Evolutionary conservation across 2,888 invertebrate genomes (phyloP).

Genomic region (Nysson spinosus): DNA sequence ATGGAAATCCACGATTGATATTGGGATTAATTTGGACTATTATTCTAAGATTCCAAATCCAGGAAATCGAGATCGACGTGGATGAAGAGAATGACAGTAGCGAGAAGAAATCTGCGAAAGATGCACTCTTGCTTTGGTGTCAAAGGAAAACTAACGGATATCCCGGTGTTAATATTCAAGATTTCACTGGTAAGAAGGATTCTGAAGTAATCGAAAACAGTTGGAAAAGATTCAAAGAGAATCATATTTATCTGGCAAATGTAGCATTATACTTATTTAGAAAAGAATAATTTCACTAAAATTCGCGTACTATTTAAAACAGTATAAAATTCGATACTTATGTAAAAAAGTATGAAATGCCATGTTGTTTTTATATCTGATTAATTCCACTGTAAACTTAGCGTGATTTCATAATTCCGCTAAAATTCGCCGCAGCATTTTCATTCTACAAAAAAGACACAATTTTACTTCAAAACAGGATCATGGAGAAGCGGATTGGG

Average conservation of each 20-base stretch:
- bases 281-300: no score
- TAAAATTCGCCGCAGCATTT: no score
- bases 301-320: no score
- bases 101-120: slow-evolving; percentile 99
- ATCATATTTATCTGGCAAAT: no score
- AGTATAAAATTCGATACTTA: no score
- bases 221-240: no score
- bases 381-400: no score
- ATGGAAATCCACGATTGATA: slow-evolving; percentile 97
- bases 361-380: no score
- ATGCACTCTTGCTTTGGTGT: slow-evolving; percentile 98
- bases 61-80: slow-evolving; percentile 98
- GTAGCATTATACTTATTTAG: no score
- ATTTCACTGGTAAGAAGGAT: slow-evolving; percentile 83
- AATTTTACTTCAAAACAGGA: slow-evolving; percentile 73
- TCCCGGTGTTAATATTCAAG: slow-evolving; percentile 91
- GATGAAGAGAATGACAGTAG: slow-evolving; percentile 97
- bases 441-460: no score
- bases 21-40: slow-evolving; percentile 99
- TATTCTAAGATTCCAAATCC: slow-evolving; percentile 98
- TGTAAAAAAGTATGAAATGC: no score
- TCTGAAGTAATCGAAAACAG: slow-evolving; percentile 7
- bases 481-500: slow-evolving; percentile 98
- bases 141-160: slow-evolving; percentile 98
- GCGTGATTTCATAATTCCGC: no score